phyloP scores from a whole-genome alignment of 2,113 vertebrate genomes.

The Taurulus bubalis region DNA sequence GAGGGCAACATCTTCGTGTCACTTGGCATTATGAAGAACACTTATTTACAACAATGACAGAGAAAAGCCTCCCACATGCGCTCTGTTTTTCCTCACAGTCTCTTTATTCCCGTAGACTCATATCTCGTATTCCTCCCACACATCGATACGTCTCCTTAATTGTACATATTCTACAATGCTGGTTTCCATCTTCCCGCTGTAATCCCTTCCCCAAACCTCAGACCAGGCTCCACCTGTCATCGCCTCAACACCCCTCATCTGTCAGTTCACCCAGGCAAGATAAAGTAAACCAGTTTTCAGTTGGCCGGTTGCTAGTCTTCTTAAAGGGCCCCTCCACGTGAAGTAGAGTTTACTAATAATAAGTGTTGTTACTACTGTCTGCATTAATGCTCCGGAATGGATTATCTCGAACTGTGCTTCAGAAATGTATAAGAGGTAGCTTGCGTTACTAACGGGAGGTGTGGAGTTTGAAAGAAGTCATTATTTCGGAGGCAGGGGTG shows the following conservation, averaged over 20 bases:
- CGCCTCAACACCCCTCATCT: constrained; percentile 24
- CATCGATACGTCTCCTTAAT: background rate
- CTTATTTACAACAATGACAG: background rate
- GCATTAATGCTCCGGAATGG: background rate
- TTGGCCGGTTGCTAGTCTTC: background rate
- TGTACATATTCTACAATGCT: background rate
- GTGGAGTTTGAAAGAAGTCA: background rate
- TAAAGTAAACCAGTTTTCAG: constrained; percentile 7
- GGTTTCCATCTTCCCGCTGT: background rate
- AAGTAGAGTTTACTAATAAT: background rate
- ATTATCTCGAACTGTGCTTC: background rate
- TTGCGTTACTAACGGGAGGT: background rate
- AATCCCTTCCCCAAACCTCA: constrained; percentile 13
- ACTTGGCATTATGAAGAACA: background rate
- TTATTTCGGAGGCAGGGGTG: background rate
- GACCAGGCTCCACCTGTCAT: constrained; percentile 9
- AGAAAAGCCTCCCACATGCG: background rate
- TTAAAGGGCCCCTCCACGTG: background rate
- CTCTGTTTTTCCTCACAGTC: background rate
- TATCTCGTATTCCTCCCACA: background rate
- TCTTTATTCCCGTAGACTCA: background rate
- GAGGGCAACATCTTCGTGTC: background rate
- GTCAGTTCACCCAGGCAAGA: constrained; percentile 18
- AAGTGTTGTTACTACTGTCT: background rate
- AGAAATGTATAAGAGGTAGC: background rate